Percentiles rank a stretch among this genome's conserved stretches.
Conservation (phyloP, 2,113 vertebrate species). For the Paramisgurnus dabryanus region DNA sequence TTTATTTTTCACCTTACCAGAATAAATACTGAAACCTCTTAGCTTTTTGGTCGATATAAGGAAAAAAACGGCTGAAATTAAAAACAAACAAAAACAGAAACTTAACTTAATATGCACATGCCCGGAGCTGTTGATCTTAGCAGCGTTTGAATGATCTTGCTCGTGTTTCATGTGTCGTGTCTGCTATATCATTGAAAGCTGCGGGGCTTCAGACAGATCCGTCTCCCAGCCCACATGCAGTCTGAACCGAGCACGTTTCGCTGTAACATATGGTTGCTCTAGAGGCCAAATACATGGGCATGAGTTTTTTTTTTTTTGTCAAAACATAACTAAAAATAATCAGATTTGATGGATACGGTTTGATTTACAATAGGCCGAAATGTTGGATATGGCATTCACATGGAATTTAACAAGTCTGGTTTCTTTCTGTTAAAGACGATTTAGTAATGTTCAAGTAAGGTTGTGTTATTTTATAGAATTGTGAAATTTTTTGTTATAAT, state of each 20-base stretch:
- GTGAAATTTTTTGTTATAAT: too few species aligned
- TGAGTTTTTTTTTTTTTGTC: conserved; percentile 13
- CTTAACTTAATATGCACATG: conserved; percentile 20
- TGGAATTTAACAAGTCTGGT: background rate
- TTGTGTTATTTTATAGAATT: background rate
- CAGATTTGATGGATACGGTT: background rate
- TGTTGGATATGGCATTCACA: background rate
- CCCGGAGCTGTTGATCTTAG: conserved; percentile 21
- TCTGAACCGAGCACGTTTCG: background rate
- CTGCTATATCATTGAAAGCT: background rate
- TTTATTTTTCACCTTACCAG: conserved; percentile 4
- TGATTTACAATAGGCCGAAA: background rate
- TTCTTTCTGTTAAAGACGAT: too few species aligned
- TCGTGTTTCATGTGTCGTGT: background rate
- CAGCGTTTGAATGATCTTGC: background rate
- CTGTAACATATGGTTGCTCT: conserved; percentile 25
- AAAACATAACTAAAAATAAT: background rate
- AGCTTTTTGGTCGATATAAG: background rate
- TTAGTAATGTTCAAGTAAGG: too few species aligned
- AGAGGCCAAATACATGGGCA: background rate
- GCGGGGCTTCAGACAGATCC: background rate
- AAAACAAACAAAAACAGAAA: conserved; percentile 10
- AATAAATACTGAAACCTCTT: conserved; percentile 5
- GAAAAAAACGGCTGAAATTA: conserved; percentile 7
- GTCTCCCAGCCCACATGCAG: conserved; percentile 1